Base-by-base conservation (phyloP, 2,888 invertebrate species). In the Ennomos erosarius region DNA sequence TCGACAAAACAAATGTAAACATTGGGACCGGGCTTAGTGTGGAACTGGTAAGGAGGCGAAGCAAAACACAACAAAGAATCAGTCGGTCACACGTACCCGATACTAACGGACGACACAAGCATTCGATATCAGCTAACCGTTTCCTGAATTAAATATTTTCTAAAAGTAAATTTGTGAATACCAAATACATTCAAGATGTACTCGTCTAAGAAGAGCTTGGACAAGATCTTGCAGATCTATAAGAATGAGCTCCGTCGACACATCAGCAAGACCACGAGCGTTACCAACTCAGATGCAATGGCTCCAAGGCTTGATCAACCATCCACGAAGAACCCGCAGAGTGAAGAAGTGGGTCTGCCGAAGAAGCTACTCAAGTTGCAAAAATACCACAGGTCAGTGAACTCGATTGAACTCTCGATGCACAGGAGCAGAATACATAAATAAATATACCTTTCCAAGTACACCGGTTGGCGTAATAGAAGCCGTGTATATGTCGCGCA, bases 211-310 rank as follows among this genome's bases (percentile, higher is more conserved):
- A 88, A 84, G 71, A 85, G 86, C 71, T 75, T 88, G 70, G 89
- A 89, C 49, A 87, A 76, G 72, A 72, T 90, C 57, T 69, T 90
- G 53, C 86, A 88, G 69, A 75, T 84, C 48, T 91, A 90, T 76
- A 88, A 84, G 73, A 87, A 88, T 71, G 92, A 92, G 71, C 74
- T 92, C 52, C 86, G 90, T 71, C 84, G 93, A 63, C 88, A 91
- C 62, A 94, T 94, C 68, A 94, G 94, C 82, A 94, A 94, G 82
- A 94, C 94, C 0, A 93, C 93, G 12, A 93, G 93, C 75, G 93
- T 93, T 46, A 93, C 94, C 10, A 94, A 94, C 76, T 94, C 94
- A 51, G 94, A 94, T 74, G 92, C 93, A 16, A 93, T 94, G 87
- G 88, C 89, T 10, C 90, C 93, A 0, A 86, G 93, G 54, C 82